Evolutionary conservation across 2,888 invertebrate genomes (phyloP).

Genomic region (Drosophila austrosaltans): DNA sequence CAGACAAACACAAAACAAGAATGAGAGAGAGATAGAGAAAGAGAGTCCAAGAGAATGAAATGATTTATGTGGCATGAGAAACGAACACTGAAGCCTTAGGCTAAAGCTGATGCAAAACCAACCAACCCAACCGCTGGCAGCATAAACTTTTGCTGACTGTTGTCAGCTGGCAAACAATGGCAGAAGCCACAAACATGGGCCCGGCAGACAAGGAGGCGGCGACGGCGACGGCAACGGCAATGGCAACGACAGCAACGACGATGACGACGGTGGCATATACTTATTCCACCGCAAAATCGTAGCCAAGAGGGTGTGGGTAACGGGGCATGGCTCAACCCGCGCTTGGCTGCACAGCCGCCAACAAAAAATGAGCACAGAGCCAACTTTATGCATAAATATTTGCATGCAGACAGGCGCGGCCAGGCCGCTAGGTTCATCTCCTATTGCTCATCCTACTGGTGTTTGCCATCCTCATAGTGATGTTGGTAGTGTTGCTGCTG

Average conservation of each 20-base stretch:
- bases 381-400: slow-evolving; percentile 79
- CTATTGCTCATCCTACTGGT: slow-evolving; percentile 6
- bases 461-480: slow-evolving; percentile 6
- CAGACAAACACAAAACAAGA: slow-evolving; percentile 21
- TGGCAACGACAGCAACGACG: slow-evolving; percentile 24
- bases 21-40: slow-evolving; percentile 17
- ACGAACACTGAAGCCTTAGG: slow-evolving; percentile 44
- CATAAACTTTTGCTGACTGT: slow-evolving; percentile 76
- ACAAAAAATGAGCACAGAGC: slow-evolving; percentile 72
- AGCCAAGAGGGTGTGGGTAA: not conserved
- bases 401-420: slow-evolving; percentile 55
- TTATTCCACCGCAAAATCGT: slow-evolving; percentile 27
- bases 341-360: slow-evolving; percentile 53
- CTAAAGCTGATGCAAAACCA: slow-evolving; percentile 39
- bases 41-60: slow-evolving; percentile 33
- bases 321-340: slow-evolving; percentile 32
- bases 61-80: slow-evolving; percentile 65
- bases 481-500: slow-evolving; percentile 31
- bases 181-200: slow-evolving; percentile 71
- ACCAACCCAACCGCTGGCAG: slow-evolving; percentile 53
- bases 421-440: slow-evolving; percentile 26
- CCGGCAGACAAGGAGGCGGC: slow-evolving; percentile 61
- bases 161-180: slow-evolving; percentile 77
- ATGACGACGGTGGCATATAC: slow-evolving; percentile 33
- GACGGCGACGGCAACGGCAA: slow-evolving; percentile 27